phyloP scores from a whole-genome alignment of 2,888 invertebrate species.

The Microctonus brassicae region DNA sequence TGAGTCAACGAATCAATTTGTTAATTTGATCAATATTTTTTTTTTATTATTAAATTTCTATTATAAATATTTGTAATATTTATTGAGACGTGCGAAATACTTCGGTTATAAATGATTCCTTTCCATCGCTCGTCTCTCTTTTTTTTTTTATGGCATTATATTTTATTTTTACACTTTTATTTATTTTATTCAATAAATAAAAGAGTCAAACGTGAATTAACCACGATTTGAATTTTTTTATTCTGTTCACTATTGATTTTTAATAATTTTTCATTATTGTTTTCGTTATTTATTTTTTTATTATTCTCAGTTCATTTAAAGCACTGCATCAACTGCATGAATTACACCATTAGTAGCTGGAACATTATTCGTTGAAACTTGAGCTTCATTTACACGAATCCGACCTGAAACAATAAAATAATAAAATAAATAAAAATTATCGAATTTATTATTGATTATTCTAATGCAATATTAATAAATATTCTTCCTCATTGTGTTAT shows the following conservation, averaged over 20 bases:
- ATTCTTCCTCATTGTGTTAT: no score
- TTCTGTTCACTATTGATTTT: not conserved
- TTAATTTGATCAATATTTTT: no score
- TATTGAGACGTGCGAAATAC: not conserved
- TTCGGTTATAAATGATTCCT: not conserved
- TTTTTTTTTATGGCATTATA: conserved; percentile 1
- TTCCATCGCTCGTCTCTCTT: not conserved
- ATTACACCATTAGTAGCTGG: conserved; percentile 91
- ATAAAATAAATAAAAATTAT: no score
- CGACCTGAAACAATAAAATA: conserved; percentile 76
- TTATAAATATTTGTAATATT: not conserved
- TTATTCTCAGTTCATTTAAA: conserved; percentile 68
- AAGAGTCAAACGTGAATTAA: not conserved
- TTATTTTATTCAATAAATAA: conserved; percentile 7
- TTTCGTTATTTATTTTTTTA: not conserved
- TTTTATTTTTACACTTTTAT: not conserved
- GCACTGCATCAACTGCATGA: conserved; percentile 82
- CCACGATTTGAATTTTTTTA: not conserved
- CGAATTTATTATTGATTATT: no score
- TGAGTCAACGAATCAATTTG: no score
- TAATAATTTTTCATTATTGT: not conserved
- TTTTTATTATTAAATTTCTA: not conserved
- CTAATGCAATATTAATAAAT: no score
- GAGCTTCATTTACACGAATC: conserved; percentile 86
- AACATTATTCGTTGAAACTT: conserved; percentile 86